Evolutionary conservation across 2,113 vertebrate species (phyloP).

Genomic region (Actinemys pallida): DNA sequence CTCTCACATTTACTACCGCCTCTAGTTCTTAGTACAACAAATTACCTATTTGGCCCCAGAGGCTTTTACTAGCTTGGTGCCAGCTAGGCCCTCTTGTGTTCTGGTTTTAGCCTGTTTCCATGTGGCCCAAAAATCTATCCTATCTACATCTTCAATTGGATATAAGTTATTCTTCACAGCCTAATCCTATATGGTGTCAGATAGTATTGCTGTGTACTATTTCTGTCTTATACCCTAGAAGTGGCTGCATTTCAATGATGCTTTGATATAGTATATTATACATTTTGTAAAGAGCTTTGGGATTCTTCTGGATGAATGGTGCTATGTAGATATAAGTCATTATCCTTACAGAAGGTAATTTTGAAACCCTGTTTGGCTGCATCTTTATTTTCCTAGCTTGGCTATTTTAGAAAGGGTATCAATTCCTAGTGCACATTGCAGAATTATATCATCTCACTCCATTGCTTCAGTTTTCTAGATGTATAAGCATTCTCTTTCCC

Average conservation of each 20-base stretch:
- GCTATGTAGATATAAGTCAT: slow-evolving; percentile 15
- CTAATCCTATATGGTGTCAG: background rate
- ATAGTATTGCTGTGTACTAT: background rate
- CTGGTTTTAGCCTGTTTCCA: background rate
- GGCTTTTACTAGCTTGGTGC: background rate
- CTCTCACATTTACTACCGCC: background rate
- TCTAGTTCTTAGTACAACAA: background rate
- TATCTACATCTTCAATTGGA: background rate
- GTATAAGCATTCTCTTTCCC: slow-evolving; percentile 26
- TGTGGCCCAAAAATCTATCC: background rate
- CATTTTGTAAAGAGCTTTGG: slow-evolving; percentile 44
- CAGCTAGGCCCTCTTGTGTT: background rate
- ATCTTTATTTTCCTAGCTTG: background rate
- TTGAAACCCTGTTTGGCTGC: slow-evolving; percentile 44
- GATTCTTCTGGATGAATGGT: slow-evolving; percentile 31
- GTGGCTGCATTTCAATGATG: background rate
- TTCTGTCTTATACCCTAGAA: background rate
- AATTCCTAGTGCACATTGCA: slow-evolving; percentile 27
- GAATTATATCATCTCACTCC: slow-evolving; percentile 15
- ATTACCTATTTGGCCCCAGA: background rate
- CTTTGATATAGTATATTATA: slow-evolving; percentile 10
- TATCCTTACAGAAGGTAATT: background rate
- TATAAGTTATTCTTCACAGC: background rate
- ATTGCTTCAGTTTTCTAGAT: slow-evolving; percentile 40
- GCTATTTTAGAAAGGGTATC: slow-evolving; percentile 10